Evolutionary conservation across 2,113 vertebrate species (phyloP).

Genomic region (Canis aureus): DNA sequence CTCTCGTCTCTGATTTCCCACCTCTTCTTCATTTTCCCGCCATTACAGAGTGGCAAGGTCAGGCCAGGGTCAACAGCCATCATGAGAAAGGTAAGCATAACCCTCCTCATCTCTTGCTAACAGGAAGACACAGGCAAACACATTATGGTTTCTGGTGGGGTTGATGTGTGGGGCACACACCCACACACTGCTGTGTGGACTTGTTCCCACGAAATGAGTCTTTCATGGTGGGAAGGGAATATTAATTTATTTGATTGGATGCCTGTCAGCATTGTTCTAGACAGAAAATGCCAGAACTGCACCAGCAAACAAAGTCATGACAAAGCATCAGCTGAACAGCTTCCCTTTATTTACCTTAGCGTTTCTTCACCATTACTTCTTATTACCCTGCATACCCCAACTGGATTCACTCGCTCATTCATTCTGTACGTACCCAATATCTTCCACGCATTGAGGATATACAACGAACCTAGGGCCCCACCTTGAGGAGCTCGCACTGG

Average conservation of each 20-base stretch:
- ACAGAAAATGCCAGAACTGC: neutral
- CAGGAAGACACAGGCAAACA: neutral
- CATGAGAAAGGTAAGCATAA: neutral
- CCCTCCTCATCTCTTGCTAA: neutral
- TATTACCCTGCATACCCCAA: fast-evolving
- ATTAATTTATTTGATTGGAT: neutral
- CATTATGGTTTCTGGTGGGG: neutral
- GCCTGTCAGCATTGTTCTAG: neutral
- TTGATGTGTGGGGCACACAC: neutral
- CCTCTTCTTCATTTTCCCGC: neutral
- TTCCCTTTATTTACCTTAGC: fast-evolving
- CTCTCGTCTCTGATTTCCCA: neutral
- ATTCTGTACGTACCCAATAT: neutral
- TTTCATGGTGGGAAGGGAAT: constrained; percentile 28
- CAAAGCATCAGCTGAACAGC: neutral
- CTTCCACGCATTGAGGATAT: neutral
- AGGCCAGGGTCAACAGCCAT: neutral
- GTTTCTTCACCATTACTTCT: neutral
- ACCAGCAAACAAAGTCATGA: neutral
- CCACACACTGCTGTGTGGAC: constrained; percentile 13
- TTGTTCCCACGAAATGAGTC: constrained; percentile 17
- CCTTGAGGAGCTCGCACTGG: neutral
- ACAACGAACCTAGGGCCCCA: neutral
- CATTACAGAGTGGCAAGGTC: neutral
- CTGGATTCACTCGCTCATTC: neutral